Evolutionary conservation across 2,797 vertebrate genomes (phyloP).

Genomic region (Argyrosomus regius): DNA sequence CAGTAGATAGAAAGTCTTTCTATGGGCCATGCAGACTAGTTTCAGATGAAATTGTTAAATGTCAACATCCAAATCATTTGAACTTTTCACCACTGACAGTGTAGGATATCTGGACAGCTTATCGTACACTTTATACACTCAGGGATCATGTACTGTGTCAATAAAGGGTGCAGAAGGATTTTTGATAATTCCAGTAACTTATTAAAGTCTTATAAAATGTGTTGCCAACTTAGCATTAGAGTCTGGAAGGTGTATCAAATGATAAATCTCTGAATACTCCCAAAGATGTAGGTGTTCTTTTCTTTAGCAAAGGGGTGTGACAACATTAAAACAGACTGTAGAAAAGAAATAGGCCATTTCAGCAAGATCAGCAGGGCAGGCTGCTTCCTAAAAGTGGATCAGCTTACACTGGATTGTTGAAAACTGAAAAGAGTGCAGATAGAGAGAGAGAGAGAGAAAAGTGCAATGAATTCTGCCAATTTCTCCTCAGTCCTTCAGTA

Average conservation of each 20-base stretch:
- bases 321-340: slow-evolving; percentile 51
- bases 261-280: slow-evolving; percentile 12
- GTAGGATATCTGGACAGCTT: background rate
- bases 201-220: slow-evolving; percentile 1
- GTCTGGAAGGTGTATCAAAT: slow-evolving; percentile 7
- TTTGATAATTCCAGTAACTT: background rate
- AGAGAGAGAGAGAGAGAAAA: slow-evolving; percentile 40
- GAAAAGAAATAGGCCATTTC: slow-evolving; percentile 73
- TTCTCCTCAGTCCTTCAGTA: slow-evolving; percentile 24
- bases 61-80: background rate
- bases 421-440: slow-evolving; percentile 37
- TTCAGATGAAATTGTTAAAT: slow-evolving; percentile 34
- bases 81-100: background rate
- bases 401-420: slow-evolving; percentile 66
- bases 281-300: slow-evolving; percentile 43
- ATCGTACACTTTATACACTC: background rate
- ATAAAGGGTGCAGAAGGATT: background rate
- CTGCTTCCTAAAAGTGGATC: slow-evolving; percentile 72
- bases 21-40: slow-evolving; percentile 17
- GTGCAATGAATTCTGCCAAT: slow-evolving; percentile 9
- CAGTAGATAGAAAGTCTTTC: slow-evolving; percentile 17
- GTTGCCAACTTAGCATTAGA: background rate
- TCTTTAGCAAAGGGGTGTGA: slow-evolving; percentile 64
- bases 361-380: slow-evolving; percentile 62
- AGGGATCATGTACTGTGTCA: background rate